Conservation (phyloP, 2,113 vertebrate species). For the Tor tambroides region DNA sequence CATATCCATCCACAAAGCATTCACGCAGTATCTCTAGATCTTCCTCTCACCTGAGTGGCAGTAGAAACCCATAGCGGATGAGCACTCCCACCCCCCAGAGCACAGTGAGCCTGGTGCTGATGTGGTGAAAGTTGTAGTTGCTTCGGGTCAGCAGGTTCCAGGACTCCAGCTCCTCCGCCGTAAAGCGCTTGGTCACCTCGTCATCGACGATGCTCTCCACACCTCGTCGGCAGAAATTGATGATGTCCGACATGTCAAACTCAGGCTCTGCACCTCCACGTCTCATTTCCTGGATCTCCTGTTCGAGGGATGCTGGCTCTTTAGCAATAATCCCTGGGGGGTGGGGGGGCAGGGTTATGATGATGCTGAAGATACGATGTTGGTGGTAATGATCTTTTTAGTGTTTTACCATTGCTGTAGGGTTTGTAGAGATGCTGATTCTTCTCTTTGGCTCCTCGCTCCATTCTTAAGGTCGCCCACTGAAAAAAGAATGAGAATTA, state of each 20-base stretch:
- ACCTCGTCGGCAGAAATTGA: constrained; percentile 90
- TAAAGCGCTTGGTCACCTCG: constrained; percentile 92
- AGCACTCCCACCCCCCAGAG: constrained; percentile 88
- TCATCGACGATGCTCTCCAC: constrained; percentile 94
- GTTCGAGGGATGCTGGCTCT: constrained; percentile 82
- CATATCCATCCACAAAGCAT: not conserved
- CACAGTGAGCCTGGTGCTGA: constrained; percentile 84
- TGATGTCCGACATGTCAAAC: constrained; percentile 89
- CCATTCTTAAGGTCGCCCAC: constrained; percentile 88
- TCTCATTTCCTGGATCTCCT: constrained; percentile 86
- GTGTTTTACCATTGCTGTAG: constrained; percentile 81
- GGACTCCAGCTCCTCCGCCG: constrained; percentile 88
- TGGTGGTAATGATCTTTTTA: not conserved
- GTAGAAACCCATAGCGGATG: constrained; percentile 86
- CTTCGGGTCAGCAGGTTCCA: constrained; percentile 94
- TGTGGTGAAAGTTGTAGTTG: constrained; percentile 90
- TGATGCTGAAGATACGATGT: no score
- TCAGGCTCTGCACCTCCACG: constrained; percentile 74
- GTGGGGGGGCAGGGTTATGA: not conserved
- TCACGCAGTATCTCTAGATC: not conserved
- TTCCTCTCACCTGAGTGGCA: constrained; percentile 85
- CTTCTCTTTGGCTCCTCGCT: constrained; percentile 87
- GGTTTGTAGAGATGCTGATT: constrained; percentile 85
- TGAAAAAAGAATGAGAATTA: constrained; percentile 61
- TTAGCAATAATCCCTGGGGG: constrained; percentile 88